Evolutionary conservation across 2,113 vertebrate genomes (phyloP).

Genomic region (Salvelinus alpinus): DNA sequence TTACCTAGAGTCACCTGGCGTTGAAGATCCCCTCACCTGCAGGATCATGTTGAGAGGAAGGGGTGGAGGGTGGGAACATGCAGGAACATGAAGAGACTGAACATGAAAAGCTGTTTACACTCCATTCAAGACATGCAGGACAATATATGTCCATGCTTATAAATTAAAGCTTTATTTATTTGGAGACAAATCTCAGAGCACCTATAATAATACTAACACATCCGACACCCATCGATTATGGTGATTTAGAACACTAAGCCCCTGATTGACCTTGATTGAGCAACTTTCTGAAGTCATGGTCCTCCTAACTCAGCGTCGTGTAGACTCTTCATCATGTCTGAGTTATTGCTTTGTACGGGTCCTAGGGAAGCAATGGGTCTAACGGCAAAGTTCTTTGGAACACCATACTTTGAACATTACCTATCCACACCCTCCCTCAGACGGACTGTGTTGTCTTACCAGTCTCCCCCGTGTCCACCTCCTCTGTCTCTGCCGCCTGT

Average conservation of each 20-base stretch:
- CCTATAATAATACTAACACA: constrained; percentile 41
- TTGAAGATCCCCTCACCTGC: constrained; percentile 11
- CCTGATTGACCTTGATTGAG: constrained; percentile 2
- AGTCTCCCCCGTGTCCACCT: constrained; percentile 23
- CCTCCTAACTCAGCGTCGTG: no score
- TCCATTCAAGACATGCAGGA: constrained; percentile 40
- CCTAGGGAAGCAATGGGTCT: no score
- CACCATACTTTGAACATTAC: no score
- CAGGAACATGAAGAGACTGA: constrained; percentile 46
- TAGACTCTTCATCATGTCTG: no score
- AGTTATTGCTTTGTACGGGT: no score
- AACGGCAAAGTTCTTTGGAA: no score
- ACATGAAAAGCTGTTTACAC: constrained; percentile 52
- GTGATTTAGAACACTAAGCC: constrained; percentile 39
- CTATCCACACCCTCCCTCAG: no score
- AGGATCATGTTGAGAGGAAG: not conserved
- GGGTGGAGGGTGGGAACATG: constrained; percentile 36
- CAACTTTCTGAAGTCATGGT: no score
- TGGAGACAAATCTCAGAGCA: constrained; percentile 26
- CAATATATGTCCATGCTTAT: constrained; percentile 38
- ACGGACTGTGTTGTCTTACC: constrained; percentile 33
- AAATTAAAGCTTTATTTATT: constrained; percentile 57
- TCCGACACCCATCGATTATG: constrained; percentile 43
- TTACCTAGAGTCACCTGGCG: constrained; percentile 27
- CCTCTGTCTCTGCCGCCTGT: constrained; percentile 20